phyloP scores from a whole-genome alignment of 2,888 invertebrate genomes.

The Chydorus sphaericus region DNA sequence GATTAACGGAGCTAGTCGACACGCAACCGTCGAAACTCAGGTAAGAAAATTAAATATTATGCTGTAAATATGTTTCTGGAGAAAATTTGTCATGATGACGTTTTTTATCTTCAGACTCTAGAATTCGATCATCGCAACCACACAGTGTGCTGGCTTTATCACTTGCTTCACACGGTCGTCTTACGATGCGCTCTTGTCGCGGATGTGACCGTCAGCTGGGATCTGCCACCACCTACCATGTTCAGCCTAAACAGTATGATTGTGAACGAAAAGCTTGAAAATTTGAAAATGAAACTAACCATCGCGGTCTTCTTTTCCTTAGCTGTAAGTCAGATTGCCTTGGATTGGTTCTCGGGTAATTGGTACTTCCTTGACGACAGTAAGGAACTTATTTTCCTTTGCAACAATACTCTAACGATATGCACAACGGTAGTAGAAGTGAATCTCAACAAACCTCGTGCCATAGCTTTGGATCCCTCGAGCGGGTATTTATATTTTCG shows the following conservation, averaged over 20 bases:
- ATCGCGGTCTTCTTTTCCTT: slow-evolving; percentile 18
- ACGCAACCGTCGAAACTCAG: slow-evolving; percentile 27
- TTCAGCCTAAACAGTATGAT: slow-evolving; percentile 48
- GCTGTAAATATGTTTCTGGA: not conserved
- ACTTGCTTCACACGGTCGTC: slow-evolving; percentile 34
- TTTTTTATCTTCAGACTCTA: slow-evolving; percentile 26
- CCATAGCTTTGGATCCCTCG: slow-evolving; percentile 63
- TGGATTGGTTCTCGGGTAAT: slow-evolving; percentile 74
- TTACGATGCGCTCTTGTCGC: slow-evolving; percentile 51
- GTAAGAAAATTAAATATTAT: slow-evolving; percentile 23
- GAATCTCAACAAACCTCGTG: slow-evolving; percentile 50
- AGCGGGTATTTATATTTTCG: slow-evolving; percentile 36
- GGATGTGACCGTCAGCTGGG: slow-evolving; percentile 43
- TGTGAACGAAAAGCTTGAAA: not conserved
- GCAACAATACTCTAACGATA: slow-evolving; percentile 41
- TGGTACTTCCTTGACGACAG: slow-evolving; percentile 67
- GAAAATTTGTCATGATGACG: not conserved
- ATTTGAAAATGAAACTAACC: slow-evolving; percentile 12
- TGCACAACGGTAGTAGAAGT: slow-evolving; percentile 56
- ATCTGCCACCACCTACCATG: slow-evolving; percentile 41
- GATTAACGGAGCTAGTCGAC: slow-evolving; percentile 30
- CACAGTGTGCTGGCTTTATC: slow-evolving; percentile 52
- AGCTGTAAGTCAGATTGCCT: slow-evolving; percentile 58
- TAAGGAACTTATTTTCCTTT: slow-evolving; percentile 53
- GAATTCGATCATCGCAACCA: slow-evolving; percentile 52